Evolutionary conservation across 1,140 invertebrate species (phyloP), one percentile per base, ranked within the genome.

Genomic region (Pentalonia nigronervosa): DNA sequence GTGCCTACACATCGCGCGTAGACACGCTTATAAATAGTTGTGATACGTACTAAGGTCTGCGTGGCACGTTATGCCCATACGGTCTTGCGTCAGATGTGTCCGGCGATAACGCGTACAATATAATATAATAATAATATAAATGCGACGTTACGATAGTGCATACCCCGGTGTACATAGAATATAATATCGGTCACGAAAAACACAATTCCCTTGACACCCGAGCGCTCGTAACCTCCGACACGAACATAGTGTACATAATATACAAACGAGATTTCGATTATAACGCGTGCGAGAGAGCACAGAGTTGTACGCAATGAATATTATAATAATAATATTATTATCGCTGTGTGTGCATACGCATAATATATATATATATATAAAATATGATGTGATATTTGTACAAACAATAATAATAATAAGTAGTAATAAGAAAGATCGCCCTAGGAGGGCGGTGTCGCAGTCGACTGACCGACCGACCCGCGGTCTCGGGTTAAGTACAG

Each of bases 141-240:
- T 76, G 6, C 60, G 60, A 76, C 60, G 67, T 41, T 47, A 91
- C 90, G 56, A 90, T 34, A 9, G 53, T 60, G 20, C 50, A 50
- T 76, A 76, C 60, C 30, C 20, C 41, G 8, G 60, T 8, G 30
- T 20, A 56, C 25, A 60, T 30, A 67, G 11, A 67, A 90, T 60
- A 91, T 47, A 30, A 86, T 93, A 36, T 93, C 76, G 76, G 91
- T 93, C 91, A 93, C 91, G 91, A 93, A 93, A 93, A 93, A 30
- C 48, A 84, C 81, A 93, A 83, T 86, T 53, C 36, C 81, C 91
- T 92, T 92, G 76, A 84, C 91, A 84, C 81, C 34, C 48, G 91
- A 50, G 81, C 34, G 81, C 91, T 60, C 1, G 81, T 83, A 93
- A 84, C 91, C 91, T 84, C 91, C 81, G 76, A 93, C 91, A 93